Evolutionary conservation across 2,888 invertebrate genomes (phyloP).

Genomic region (Diploptera punctata): DNA sequence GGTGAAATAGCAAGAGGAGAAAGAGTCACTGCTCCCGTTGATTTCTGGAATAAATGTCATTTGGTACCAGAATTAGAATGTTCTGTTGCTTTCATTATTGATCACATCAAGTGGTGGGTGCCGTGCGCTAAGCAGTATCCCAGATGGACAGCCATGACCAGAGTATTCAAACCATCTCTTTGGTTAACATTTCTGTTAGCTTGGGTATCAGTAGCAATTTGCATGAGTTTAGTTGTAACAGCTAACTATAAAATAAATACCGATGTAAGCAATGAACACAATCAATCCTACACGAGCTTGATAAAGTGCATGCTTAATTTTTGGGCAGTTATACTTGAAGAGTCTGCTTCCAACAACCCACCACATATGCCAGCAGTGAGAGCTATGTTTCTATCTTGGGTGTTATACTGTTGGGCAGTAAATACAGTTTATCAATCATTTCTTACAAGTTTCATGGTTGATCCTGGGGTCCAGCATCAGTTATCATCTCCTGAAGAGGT

Average conservation of each 20-base stretch:
- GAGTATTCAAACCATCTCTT: background rate
- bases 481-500: background rate
- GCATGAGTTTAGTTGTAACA: background rate
- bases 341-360: background rate
- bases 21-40: background rate
- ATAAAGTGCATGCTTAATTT: constrained; percentile 4
- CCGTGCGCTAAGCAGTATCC: background rate
- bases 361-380: background rate
- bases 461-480: constrained; percentile 15
- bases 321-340: background rate
- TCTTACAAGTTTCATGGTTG: background rate
- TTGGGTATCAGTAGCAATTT: background rate
- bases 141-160: background rate
- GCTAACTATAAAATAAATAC: background rate
- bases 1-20: background rate
- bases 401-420: background rate
- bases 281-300: background rate
- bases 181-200: background rate
- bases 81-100: background rate
- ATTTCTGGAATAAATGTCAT: background rate
- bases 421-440: constrained; percentile 22
- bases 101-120: background rate
- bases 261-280: background rate
- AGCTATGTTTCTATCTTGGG: background rate
- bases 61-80: background rate